These are phyloP conservation scores for Saccostrea echinata DNA, from an alignment of 1,140 invertebrate species.

Conservation along the genomic window DNA sequence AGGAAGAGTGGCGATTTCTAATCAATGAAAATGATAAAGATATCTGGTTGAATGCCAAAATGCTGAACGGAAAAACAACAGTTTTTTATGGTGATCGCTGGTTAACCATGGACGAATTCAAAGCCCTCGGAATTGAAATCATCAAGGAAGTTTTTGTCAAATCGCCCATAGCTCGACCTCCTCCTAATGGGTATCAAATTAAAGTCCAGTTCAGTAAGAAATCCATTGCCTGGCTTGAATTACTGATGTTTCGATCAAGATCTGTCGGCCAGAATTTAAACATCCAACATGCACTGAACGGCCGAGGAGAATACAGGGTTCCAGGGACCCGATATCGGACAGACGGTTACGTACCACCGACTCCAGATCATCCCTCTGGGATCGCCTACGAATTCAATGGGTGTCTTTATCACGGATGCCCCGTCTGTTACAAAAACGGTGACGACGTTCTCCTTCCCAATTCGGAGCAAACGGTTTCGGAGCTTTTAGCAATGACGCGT, in stretches of 20 bases:
- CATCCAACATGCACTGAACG: slow-evolving; percentile 58
- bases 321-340: slow-evolving; percentile 48
- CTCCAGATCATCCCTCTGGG: slow-evolving; percentile 25
- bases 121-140: slow-evolving; percentile 37
- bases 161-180: slow-evolving; percentile 49
- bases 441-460: background rate
- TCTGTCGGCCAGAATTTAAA: background rate
- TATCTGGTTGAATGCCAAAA: background rate
- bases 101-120: background rate
- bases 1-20: slow-evolving; percentile 40
- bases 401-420: slow-evolving; percentile 66
- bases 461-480: slow-evolving; percentile 50
- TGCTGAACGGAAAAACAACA: slow-evolving; percentile 20
- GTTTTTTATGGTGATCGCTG: background rate
- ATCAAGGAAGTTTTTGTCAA: slow-evolving; percentile 40
- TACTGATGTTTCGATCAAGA: slow-evolving; percentile 15
- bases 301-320: slow-evolving; percentile 42
- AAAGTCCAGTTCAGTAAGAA: slow-evolving; percentile 52
- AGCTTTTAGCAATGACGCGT: slow-evolving; percentile 51
- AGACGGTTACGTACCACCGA: slow-evolving; percentile 47
- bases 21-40: slow-evolving; percentile 15
- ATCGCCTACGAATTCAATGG: slow-evolving; percentile 63
- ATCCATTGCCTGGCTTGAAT: slow-evolving; percentile 44
- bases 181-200: slow-evolving; percentile 51
- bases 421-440: slow-evolving; percentile 53